Evolutionary conservation across 2,797 vertebrate genomes (phyloP).

Genomic region (Malacoraja senta): DNA sequence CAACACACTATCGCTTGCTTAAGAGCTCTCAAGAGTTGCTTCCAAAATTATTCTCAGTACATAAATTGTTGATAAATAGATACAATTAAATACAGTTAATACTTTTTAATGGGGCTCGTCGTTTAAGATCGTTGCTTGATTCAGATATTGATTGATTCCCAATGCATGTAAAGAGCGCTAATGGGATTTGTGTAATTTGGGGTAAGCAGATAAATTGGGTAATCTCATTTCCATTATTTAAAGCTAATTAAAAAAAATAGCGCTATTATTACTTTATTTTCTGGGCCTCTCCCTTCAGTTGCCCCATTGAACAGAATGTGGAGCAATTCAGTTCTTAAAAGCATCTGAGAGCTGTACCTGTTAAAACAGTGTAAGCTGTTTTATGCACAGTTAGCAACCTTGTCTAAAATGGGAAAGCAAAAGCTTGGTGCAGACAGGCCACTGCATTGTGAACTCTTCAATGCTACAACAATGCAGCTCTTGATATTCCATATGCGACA

Average conservation of each 20-base stretch:
- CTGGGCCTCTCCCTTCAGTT: background rate
- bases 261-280: background rate
- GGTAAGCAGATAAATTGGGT: slow-evolving; percentile 23
- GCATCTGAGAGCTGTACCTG: background rate
- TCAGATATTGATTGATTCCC: background rate
- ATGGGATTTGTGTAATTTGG: slow-evolving; percentile 18
- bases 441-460: background rate
- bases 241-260: background rate
- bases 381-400: background rate
- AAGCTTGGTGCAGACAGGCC: too few relatives aligned
- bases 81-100: slow-evolving; percentile 4
- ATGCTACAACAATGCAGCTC: background rate
- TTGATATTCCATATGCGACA: background rate
- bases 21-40: slow-evolving; percentile 10
- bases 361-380: too few relatives aligned
- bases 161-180: background rate
- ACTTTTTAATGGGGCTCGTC: background rate
- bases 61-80: slow-evolving; percentile 26
- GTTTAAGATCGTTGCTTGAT: background rate
- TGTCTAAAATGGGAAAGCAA: background rate
- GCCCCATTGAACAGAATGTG: background rate
- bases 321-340: too few relatives aligned
- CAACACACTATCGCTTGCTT: background rate
- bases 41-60: slow-evolving; percentile 5
- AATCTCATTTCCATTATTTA: background rate